Evolutionary conservation across 2,888 invertebrate genomes (phyloP).

Genomic region (Subacronicta megacephala): DNA sequence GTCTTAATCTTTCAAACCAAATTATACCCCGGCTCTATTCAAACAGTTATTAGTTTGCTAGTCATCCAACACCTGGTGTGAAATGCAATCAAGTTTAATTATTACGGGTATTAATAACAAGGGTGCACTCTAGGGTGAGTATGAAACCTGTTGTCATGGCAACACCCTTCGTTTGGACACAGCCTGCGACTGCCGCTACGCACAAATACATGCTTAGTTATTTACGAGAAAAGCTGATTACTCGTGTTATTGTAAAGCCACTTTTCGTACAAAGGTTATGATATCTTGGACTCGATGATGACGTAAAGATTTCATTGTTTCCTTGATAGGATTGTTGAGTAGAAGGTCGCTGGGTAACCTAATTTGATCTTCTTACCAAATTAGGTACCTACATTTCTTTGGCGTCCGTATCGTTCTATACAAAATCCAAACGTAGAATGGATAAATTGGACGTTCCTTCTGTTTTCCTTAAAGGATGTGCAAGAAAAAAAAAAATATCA

Average conservation of each 20-base stretch:
- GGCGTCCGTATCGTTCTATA: too few relatives aligned
- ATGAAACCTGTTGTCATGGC: constrained; percentile 80
- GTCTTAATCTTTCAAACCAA: constrained; percentile 53
- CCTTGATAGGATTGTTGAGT: constrained; percentile 10
- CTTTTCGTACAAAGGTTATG: constrained; percentile 52
- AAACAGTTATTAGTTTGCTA: constrained; percentile 71
- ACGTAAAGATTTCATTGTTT: constrained; percentile 14
- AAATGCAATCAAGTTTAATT: constrained; percentile 90
- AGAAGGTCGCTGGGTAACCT: background rate
- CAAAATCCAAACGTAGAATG: too few relatives aligned
- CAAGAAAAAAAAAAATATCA: too few relatives aligned
- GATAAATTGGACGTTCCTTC: too few relatives aligned
- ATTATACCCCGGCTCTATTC: constrained; percentile 63
- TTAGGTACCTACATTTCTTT: too few relatives aligned
- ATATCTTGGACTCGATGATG: constrained; percentile 31
- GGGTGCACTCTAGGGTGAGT: constrained; percentile 84
- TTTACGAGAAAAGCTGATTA: constrained; percentile 86
- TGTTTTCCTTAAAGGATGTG: too few relatives aligned
- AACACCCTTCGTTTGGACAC: constrained; percentile 82
- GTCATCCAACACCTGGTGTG: constrained; percentile 88
- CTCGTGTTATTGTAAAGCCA: constrained; percentile 77
- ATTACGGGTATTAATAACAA: constrained; percentile 89
- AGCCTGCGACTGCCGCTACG: constrained; percentile 78
- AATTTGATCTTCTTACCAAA: background rate
- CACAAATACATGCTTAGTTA: constrained; percentile 82